Conservation (phyloP, 2,113 vertebrate genomes). For the Psammodynastes pulverulentus region DNA sequence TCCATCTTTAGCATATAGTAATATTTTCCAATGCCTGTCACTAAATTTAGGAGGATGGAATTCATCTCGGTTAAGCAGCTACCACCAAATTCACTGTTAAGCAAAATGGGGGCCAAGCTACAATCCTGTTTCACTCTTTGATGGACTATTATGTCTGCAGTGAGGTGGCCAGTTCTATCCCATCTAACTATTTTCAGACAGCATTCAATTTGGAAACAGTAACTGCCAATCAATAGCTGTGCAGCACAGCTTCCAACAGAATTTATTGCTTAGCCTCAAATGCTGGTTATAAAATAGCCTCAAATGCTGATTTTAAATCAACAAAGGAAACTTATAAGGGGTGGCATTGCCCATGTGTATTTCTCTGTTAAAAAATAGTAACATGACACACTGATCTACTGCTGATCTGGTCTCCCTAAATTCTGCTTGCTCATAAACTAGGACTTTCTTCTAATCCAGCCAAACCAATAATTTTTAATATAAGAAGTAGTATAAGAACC, state of each 20-base stretch:
- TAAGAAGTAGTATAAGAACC: not conserved
- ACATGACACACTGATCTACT: not conserved
- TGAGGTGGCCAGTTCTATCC: not conserved
- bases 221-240: not conserved
- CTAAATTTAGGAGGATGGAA: not conserved
- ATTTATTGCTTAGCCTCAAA: not conserved
- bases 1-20: not conserved
- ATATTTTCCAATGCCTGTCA: not conserved
- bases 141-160: not conserved
- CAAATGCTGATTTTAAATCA: not conserved
- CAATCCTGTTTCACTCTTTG: not conserved
- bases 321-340: not conserved
- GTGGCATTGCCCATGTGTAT: not conserved
- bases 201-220: not conserved
- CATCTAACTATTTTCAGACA: not conserved
- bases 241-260: not conserved
- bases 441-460: not conserved
- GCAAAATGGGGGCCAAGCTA: not conserved
- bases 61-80: not conserved
- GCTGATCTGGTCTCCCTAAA: not conserved
- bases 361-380: not conserved
- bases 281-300: not conserved
- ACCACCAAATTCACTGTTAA: not conserved
- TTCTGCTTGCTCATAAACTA: not conserved
- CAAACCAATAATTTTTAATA: not conserved